Evolutionary conservation across 2,113 vertebrate species (phyloP).

Genomic region (Cebus imitator): DNA sequence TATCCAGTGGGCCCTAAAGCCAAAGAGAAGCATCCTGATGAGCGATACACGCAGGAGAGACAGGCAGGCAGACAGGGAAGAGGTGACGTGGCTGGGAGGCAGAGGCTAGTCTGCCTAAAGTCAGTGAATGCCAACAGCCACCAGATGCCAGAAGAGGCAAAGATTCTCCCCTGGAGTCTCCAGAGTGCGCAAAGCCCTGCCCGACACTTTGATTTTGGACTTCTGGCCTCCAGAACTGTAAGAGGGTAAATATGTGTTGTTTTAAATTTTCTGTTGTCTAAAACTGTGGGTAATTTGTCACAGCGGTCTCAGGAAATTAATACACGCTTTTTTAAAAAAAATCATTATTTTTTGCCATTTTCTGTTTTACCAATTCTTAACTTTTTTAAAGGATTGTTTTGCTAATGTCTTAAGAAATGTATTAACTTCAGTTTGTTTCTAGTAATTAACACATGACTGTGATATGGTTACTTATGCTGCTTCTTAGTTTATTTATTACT

Average conservation of each 20-base stretch:
- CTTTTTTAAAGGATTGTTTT: background rate
- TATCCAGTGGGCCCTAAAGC: background rate
- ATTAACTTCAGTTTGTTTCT: background rate
- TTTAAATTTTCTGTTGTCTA: background rate
- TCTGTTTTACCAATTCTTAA: background rate
- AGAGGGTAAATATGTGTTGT: background rate
- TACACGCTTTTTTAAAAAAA: background rate
- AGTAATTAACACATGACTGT: background rate
- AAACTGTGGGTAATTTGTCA: background rate
- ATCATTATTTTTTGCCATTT: background rate
- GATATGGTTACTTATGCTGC: background rate
- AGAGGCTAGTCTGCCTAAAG: background rate
- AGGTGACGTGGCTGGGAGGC: too few species aligned
- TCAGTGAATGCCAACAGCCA: background rate
- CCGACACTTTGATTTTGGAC: background rate
- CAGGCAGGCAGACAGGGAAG: background rate
- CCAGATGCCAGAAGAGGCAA: background rate
- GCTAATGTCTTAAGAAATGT: constrained; percentile 44
- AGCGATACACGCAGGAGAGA: background rate
- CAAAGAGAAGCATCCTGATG: background rate
- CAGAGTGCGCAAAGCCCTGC: too few species aligned
- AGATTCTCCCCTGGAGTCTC: background rate
- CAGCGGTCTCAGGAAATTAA: background rate
- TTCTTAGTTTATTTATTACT: background rate
- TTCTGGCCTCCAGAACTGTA: background rate